phyloP scores from a whole-genome alignment of 2,797 vertebrate genomes.

The Rhinatrema bivittatum region DNA sequence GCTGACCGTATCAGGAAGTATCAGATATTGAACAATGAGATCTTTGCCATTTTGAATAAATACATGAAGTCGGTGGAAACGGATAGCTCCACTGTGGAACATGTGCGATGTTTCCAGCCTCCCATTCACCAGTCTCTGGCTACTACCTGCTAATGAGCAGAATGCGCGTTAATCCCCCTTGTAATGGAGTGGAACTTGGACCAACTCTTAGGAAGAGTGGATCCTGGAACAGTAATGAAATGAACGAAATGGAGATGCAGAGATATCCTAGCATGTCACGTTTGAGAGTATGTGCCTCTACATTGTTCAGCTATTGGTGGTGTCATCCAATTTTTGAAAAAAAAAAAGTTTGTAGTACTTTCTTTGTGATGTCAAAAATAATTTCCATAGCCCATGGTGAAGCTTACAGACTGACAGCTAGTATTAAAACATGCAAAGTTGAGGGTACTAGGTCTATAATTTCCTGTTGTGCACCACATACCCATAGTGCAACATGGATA shows the following conservation, averaged over 20 bases:
- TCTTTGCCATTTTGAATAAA: constrained; percentile 98
- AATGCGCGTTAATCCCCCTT: too few relatives aligned
- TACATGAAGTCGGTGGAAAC: constrained; percentile 98
- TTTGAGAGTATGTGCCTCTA: constrained; percentile 53
- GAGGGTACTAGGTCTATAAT: too few relatives aligned
- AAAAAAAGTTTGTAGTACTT: too few relatives aligned
- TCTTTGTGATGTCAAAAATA: too few relatives aligned
- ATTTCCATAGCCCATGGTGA: too few relatives aligned
- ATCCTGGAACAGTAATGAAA: constrained; percentile 15
- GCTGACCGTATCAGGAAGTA: constrained; percentile 97
- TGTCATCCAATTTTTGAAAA: constrained; percentile 42
- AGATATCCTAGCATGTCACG: constrained; percentile 21
- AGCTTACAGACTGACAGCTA: too few relatives aligned
- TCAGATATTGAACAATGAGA: constrained; percentile 97
- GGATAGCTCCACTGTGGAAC: constrained; percentile 95
- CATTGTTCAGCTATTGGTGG: constrained; percentile 46
- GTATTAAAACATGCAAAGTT: too few relatives aligned
- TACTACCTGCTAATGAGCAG: constrained; percentile 78
- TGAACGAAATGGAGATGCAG: too few relatives aligned
- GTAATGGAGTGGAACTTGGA: too few relatives aligned
- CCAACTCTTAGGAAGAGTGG: constrained; percentile 28
- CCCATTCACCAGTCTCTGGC: constrained; percentile 97
- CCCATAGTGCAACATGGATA: too few relatives aligned
- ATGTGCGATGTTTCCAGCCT: constrained; percentile 96
- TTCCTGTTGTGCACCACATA: too few relatives aligned